A percentile compares a stretch with the other conserved stretches of the same genome.
These are phyloP conservation scores for Nemopilema nomurai DNA, from an alignment of 30 jellyfish, hydroid and myxozoan genomes.

Conservation along the genomic window DNA sequence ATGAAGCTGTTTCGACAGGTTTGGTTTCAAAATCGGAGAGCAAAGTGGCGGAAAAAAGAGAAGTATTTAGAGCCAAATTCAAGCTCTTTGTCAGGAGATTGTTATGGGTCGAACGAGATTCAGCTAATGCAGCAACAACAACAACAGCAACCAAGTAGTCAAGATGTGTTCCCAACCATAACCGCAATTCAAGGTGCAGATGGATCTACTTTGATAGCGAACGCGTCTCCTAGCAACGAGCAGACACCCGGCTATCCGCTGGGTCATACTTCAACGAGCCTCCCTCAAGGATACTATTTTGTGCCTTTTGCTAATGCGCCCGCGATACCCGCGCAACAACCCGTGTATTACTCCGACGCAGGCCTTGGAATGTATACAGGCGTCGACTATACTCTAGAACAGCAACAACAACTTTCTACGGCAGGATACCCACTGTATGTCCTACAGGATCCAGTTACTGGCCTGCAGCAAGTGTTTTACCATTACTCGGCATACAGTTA, in stretches of 20 bases:
- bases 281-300: conserved; percentile 65
- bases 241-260: background rate
- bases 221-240: background rate
- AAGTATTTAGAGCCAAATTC: conserved; percentile 30
- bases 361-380: background rate
- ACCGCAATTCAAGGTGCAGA: conserved; percentile 1
- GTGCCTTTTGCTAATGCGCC: conserved; percentile 47
- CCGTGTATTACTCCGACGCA: background rate
- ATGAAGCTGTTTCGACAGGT: conserved; percentile 17
- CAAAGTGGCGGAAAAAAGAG: conserved; percentile 74
- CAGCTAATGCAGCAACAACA: conserved; percentile 3
- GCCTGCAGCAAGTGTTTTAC: conserved; percentile 33
- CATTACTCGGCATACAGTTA: conserved; percentile 31
- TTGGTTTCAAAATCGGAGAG: conserved; percentile 74
- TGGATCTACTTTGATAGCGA: background rate
- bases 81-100: background rate
- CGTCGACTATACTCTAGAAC: background rate
- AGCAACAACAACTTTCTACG: conserved; percentile 23
- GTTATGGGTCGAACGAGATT: background rate
- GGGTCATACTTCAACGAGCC: background rate
- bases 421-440: conserved; percentile 50
- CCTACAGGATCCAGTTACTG: conserved; percentile 51
- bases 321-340: background rate
- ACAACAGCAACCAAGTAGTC: background rate
- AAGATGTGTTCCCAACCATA: background rate